phyloP scores from a whole-genome alignment of 2,888 invertebrate species.

The Mimas tiliae region DNA sequence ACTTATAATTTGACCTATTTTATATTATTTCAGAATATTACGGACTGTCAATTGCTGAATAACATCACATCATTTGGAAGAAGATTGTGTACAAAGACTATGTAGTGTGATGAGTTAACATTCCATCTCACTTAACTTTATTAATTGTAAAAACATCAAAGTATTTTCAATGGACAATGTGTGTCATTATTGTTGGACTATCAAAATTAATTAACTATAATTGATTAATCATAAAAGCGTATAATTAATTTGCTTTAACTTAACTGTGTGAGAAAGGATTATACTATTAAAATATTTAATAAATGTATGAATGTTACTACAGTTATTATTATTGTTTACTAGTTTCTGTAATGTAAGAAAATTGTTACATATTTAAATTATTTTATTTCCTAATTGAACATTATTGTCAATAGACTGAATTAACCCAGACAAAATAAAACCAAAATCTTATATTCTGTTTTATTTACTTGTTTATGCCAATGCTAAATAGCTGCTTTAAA shows the following conservation, averaged over 20 bases:
- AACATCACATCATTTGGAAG: background rate
- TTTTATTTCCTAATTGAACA: slow-evolving; percentile 5
- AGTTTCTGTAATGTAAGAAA: background rate
- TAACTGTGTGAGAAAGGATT: background rate
- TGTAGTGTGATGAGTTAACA: slow-evolving; percentile 14
- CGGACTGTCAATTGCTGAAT: slow-evolving; percentile 71
- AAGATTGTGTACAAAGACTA: slow-evolving; percentile 14
- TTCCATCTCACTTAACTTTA: slow-evolving; percentile 1
- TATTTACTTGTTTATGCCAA: background rate
- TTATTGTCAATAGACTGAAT: slow-evolving; percentile 3
- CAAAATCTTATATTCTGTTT: background rate
- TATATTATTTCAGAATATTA: slow-evolving; percentile 66
- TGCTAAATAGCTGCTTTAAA: background rate
- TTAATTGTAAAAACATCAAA: background rate
- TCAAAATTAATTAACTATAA: background rate
- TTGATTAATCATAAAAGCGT: background rate
- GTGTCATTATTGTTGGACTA: background rate
- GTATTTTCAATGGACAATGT: background rate
- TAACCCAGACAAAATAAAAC: slow-evolving; percentile 1
- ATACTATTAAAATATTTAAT: too few relatives aligned
- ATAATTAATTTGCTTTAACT: background rate
- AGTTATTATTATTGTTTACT: background rate
- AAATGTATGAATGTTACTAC: too few relatives aligned
- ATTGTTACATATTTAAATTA: background rate
- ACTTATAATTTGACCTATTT: slow-evolving; percentile 14